phyloP scores from a whole-genome alignment of 1,140 invertebrate species.

The Ooceraea biroi region DNA sequence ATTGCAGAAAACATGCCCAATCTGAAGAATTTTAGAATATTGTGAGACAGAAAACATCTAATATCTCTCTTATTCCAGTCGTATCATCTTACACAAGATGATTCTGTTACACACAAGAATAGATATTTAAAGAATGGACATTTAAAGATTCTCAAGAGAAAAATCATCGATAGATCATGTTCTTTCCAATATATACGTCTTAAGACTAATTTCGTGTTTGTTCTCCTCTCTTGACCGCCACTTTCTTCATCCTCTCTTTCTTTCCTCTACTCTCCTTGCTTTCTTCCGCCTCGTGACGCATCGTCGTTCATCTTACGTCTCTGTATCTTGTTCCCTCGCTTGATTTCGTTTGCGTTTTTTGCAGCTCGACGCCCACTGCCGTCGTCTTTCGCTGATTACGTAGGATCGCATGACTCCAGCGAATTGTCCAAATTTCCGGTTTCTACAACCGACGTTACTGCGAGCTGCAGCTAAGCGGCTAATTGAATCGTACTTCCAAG shows the following conservation, averaged over 20 bases:
- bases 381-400: constrained; percentile 53
- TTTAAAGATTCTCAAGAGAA: no score
- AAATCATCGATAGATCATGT: no score
- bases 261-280: constrained; percentile 1
- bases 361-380: constrained; percentile 32
- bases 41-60: no score
- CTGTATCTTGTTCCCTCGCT: constrained; percentile 1
- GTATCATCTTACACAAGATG: no score
- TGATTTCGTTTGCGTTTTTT: constrained; percentile 27
- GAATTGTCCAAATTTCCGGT: constrained; percentile 52
- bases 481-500: constrained; percentile 49
- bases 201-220: background rate
- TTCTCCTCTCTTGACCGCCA: constrained; percentile 18
- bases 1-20: no score
- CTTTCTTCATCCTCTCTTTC: background rate
- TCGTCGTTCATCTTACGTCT: constrained; percentile 17
- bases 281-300: no score
- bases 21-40: no score
- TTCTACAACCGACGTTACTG: constrained; percentile 45
- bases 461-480: constrained; percentile 38
- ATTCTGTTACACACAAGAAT: no score
- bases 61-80: no score
- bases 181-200: no score
- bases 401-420: constrained; percentile 40
- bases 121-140: no score